Percentiles rank a stretch among this genome's conserved stretches.
phyloP scores from a whole-genome alignment of 2,888 invertebrate species.

The Alviniconcha strummeri region DNA sequence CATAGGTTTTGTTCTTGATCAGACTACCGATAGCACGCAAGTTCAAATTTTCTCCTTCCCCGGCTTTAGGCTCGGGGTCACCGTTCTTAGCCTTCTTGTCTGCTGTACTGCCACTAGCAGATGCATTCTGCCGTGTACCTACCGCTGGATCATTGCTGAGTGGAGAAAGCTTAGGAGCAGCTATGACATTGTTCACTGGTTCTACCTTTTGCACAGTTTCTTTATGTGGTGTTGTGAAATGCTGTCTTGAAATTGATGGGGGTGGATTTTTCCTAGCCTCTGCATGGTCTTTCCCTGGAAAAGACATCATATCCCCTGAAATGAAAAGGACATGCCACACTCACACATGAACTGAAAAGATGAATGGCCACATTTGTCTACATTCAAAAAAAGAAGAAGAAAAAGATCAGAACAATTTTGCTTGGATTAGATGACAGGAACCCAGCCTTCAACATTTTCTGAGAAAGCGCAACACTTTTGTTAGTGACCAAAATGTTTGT shows the following conservation, averaged over 20 bases:
- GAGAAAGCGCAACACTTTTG: no score
- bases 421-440: no score
- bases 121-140: no score
- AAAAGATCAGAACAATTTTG: no score
- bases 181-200: constrained; percentile 20
- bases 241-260: constrained; percentile 1
- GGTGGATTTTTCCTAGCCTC: no score
- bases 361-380: no score
- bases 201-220: background rate
- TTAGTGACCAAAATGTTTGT: no score
- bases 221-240: background rate
- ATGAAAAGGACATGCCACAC: background rate
- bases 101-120: background rate
- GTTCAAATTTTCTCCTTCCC: no score
- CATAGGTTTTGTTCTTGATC: constrained; percentile 47
- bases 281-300: constrained; percentile 3
- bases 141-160: no score
- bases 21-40: background rate
- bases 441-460: no score
- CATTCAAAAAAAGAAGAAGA: background rate
- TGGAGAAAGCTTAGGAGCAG: constrained; percentile 4
- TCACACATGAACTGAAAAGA: no score
- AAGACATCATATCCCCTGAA: constrained; percentile 17
- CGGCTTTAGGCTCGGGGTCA: no score
- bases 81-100: background rate